A percentile compares a stretch with the other conserved stretches of the same genome.
Conservation (phyloP, 1,140 invertebrate species). For the Zaprionus nigranus region DNA sequence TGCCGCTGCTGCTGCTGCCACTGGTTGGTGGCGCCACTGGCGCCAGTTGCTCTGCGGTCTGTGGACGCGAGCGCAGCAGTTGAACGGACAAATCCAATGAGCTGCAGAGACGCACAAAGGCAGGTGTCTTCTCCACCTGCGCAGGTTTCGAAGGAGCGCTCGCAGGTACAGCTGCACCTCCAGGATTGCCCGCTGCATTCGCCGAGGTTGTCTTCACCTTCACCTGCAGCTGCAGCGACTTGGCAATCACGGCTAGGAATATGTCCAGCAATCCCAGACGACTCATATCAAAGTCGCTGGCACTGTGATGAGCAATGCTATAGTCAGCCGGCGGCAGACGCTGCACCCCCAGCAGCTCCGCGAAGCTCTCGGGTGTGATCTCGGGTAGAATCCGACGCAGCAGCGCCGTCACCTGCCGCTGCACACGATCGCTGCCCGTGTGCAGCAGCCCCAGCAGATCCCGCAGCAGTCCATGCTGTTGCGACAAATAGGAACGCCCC, state of each 20-base stretch:
- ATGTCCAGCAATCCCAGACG: conserved; percentile 91
- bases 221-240: conserved; percentile 93
- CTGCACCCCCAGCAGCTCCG: conserved; percentile 88
- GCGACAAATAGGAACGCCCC: conserved; percentile 94
- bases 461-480: conserved; percentile 92
- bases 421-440: conserved; percentile 96
- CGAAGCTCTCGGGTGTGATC: conserved; percentile 89
- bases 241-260: conserved; percentile 94
- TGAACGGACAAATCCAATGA: conserved; percentile 81
- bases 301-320: conserved; percentile 87
- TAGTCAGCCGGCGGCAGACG: conserved; percentile 91
- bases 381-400: conserved; percentile 93
- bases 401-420: conserved; percentile 94
- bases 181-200: neutral
- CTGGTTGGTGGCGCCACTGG: neutral
- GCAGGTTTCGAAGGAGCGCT: conserved; percentile 38
- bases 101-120: conserved; percentile 78
- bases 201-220: conserved; percentile 88
- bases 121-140: conserved; percentile 71
- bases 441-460: conserved; percentile 95
- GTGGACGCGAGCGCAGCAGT: conserved; percentile 50
- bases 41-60: conserved; percentile 37
- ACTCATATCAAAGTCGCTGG: conserved; percentile 87
- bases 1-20: neutral
- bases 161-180: neutral